A percentile compares a stretch with the other conserved stretches of the same genome.
Evolutionary conservation across 2,888 invertebrate species (phyloP).

Genomic region (Sclerodermus sp.): DNA sequence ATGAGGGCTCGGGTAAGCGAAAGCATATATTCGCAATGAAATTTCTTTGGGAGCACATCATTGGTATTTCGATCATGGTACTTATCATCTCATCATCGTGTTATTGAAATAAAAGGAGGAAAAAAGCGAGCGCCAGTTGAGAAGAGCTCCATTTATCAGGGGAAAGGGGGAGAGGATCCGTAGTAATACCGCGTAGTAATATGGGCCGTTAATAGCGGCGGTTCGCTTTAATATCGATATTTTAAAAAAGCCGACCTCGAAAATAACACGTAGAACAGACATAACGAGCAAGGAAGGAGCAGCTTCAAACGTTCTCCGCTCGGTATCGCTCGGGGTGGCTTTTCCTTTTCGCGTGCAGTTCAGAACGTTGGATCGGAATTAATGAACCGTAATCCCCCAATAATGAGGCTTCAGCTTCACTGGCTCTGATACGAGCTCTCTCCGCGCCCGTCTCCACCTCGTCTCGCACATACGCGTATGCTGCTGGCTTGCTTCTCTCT

Average conservation of each 20-base stretch:
- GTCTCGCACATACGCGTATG: not conserved
- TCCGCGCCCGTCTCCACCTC: not conserved
- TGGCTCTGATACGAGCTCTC: constrained; percentile 42
- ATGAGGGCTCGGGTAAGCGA: too few relatives aligned
- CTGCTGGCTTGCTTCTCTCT: not conserved
- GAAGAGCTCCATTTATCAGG: too few relatives aligned
- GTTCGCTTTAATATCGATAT: constrained; percentile 19
- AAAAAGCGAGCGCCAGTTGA: too few relatives aligned
- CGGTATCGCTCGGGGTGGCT: constrained; percentile 36
- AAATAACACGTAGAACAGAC: constrained; percentile 24
- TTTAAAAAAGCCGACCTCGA: constrained; percentile 26
- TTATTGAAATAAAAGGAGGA: too few relatives aligned
- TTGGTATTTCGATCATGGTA: too few relatives aligned
- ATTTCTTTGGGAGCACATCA: too few relatives aligned
- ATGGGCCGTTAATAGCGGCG: not conserved
- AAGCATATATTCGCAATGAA: too few relatives aligned
- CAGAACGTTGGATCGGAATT: constrained; percentile 43
- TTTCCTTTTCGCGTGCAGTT: constrained; percentile 44
- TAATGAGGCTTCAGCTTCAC: constrained; percentile 49
- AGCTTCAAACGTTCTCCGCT: constrained; percentile 36
- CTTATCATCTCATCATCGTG: too few relatives aligned
- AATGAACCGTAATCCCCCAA: constrained; percentile 53
- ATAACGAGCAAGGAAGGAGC: constrained; percentile 27
- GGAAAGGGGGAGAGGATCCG: too few relatives aligned
- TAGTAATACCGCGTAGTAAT: too few relatives aligned